Conservation (phyloP, 2,797 vertebrate genomes). For the Furcifer pardalis region DNA sequence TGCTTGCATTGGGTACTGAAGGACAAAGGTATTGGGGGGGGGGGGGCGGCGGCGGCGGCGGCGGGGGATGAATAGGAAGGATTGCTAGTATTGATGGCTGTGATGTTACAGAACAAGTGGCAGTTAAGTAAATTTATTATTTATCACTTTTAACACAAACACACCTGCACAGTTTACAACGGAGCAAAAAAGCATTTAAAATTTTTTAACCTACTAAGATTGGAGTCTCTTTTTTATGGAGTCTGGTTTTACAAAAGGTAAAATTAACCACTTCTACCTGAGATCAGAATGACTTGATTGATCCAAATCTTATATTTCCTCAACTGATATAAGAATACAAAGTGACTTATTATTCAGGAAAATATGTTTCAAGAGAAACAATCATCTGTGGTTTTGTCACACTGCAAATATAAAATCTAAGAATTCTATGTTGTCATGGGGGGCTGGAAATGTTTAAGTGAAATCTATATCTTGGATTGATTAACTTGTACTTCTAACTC, state of each 20-base stretch:
- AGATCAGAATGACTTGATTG: background rate
- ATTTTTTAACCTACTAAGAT: background rate
- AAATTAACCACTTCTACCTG: background rate
- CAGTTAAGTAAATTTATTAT: background rate
- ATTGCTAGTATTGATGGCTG: background rate
- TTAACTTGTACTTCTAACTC: background rate
- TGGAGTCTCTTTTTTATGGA: background rate
- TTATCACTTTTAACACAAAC: background rate
- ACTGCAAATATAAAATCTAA: background rate
- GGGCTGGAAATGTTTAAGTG: background rate
- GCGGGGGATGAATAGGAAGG: conserved; percentile 3
- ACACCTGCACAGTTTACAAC: background rate
- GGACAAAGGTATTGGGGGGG: background rate
- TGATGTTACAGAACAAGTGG: background rate
- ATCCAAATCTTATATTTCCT: background rate
- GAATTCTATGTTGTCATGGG: background rate
- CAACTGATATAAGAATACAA: background rate
- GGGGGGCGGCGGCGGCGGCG: too few species aligned
- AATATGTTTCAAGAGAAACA: background rate
- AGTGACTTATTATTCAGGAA: background rate
- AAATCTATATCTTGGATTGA: background rate
- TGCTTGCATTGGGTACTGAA: conserved; percentile 5
- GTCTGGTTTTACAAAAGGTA: background rate
- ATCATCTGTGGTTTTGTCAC: background rate
- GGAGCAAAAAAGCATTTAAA: background rate